phyloP scores from a whole-genome alignment of 2,113 vertebrate genomes.

The Peucedramus taeniatus region DNA sequence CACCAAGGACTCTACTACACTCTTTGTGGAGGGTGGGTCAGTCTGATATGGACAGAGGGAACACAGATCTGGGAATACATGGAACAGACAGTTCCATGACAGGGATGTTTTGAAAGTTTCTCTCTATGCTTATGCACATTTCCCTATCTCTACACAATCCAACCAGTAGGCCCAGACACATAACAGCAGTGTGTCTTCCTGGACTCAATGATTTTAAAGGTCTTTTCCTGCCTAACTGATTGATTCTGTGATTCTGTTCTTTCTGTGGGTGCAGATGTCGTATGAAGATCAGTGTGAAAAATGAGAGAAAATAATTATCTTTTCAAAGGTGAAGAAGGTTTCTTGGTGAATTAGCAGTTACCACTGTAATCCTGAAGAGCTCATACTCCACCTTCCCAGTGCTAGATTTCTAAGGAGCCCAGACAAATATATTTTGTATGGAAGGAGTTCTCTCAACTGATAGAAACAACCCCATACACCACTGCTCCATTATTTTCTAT shows the following conservation, averaged over 20 bases:
- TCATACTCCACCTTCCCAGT: background rate
- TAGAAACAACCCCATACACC: background rate
- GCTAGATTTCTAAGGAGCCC: background rate
- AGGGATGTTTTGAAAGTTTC: background rate
- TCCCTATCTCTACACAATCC: background rate
- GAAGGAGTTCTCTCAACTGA: background rate
- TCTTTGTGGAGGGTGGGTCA: background rate
- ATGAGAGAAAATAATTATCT: background rate
- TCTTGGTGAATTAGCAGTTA: background rate
- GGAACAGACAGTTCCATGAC: background rate
- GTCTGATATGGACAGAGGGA: background rate
- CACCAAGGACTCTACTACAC: background rate
- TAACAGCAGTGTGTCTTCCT: background rate
- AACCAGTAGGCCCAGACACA: background rate
- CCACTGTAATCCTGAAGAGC: background rate
- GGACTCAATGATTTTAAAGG: background rate
- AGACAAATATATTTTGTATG: background rate
- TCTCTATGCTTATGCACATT: background rate
- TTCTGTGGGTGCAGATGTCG: background rate
- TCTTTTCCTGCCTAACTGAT: background rate
- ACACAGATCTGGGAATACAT: rapidly evolving
- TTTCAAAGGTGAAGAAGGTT: background rate
- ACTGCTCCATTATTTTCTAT: background rate
- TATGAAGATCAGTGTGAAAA: background rate
- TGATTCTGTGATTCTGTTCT: background rate